Evolutionary conservation across 2,888 invertebrate species (phyloP).

Genomic region (Sacculina carcini): DNA sequence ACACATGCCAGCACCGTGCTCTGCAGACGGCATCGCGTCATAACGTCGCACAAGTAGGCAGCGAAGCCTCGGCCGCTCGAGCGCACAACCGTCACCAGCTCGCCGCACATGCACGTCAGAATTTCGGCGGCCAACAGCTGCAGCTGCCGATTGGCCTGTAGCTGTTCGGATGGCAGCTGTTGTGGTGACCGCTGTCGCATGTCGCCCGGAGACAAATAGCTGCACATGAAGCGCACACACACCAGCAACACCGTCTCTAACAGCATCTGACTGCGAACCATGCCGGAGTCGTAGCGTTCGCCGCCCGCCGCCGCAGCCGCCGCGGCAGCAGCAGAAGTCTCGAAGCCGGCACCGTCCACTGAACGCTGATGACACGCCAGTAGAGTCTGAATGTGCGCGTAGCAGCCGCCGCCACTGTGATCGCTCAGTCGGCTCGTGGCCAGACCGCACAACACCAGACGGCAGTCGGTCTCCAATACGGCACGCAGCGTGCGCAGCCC

Average conservation of each 20-base stretch:
- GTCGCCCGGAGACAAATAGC: slow-evolving; percentile 45
- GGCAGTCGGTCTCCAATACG: slow-evolving; percentile 37
- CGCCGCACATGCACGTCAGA: slow-evolving; percentile 39
- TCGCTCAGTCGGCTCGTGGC: no score
- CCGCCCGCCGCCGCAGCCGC: slow-evolving; percentile 28
- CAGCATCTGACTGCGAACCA: slow-evolving; percentile 48
- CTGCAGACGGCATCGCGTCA: slow-evolving; percentile 42
- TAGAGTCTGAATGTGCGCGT: slow-evolving; percentile 30
- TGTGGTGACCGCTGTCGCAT: slow-evolving; percentile 21
- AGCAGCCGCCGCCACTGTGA: slow-evolving; percentile 41
- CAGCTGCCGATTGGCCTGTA: slow-evolving; percentile 44
- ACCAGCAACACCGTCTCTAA: slow-evolving; percentile 43
- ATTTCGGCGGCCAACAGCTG: slow-evolving; percentile 48
- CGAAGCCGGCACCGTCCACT: slow-evolving; percentile 34
- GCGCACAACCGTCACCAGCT: slow-evolving; percentile 41
- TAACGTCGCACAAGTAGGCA: slow-evolving; percentile 40
- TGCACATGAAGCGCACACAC: slow-evolving; percentile 50
- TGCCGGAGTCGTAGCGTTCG: no score
- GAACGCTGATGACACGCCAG: slow-evolving; percentile 50
- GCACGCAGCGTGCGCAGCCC: slow-evolving; percentile 43
- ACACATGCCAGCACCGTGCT: slow-evolving; percentile 55
- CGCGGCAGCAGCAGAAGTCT: slow-evolving; percentile 24
- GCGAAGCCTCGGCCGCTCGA: slow-evolving; percentile 49
- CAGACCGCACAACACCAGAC: slow-evolving; percentile 44
- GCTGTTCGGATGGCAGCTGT: slow-evolving; percentile 36